phyloP scores from a whole-genome alignment of 2,113 vertebrate genomes.

The Vulpes lagopus region DNA sequence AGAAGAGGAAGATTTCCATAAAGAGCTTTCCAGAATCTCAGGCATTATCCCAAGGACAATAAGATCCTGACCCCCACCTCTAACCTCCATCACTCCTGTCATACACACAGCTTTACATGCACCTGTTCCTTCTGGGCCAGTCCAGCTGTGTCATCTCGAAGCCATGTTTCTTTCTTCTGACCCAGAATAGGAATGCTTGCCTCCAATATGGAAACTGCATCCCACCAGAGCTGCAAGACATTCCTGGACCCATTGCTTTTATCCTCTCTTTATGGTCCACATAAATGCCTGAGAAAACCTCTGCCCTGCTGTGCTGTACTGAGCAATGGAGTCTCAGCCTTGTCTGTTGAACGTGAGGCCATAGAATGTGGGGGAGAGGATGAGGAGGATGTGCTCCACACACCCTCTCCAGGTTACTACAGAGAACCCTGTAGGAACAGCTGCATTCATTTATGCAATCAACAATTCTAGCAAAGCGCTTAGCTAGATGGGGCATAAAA shows the following conservation, averaged over 20 bases:
- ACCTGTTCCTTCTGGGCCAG: background rate
- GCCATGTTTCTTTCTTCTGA: background rate
- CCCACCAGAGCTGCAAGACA: background rate
- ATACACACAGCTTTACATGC: fast-evolving
- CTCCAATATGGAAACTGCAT: background rate
- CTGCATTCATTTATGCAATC: background rate
- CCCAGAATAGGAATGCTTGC: background rate
- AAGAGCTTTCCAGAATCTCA: constrained; percentile 21
- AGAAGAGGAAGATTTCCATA: background rate
- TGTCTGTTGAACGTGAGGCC: background rate
- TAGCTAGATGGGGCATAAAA: background rate
- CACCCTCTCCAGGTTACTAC: background rate
- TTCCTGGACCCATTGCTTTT: background rate
- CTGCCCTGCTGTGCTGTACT: background rate
- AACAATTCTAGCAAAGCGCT: background rate
- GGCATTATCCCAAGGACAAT: background rate
- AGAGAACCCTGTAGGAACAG: background rate
- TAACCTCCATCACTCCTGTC: background rate
- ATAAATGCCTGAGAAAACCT: background rate
- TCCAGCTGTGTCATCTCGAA: background rate
- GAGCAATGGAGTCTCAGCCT: background rate
- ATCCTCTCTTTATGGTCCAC: background rate
- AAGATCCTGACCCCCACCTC: background rate
- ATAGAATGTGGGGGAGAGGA: too few species aligned
- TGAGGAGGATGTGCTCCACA: fast-evolving